Evolutionary conservation across 2,113 vertebrate species (phyloP).

Genomic region (Zootoca vivipara): DNA sequence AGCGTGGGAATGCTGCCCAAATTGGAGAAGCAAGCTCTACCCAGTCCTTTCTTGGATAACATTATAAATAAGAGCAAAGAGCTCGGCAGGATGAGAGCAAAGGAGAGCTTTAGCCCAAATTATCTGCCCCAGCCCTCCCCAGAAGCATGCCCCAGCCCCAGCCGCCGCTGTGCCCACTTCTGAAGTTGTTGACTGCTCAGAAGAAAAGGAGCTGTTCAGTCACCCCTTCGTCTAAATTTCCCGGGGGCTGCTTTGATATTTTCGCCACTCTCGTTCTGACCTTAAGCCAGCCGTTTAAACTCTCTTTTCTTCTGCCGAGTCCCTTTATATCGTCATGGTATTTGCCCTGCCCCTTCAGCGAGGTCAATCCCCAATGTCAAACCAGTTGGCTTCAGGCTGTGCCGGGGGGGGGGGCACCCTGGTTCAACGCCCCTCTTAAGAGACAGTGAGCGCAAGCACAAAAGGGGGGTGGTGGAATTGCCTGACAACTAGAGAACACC

Average conservation of each 20-base stretch:
- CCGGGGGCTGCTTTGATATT: neutral
- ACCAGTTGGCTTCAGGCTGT: slow-evolving; percentile 33
- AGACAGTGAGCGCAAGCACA: too few relatives aligned
- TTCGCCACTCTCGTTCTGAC: slow-evolving; percentile 19
- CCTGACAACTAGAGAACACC: neutral
- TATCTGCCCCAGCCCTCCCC: neutral
- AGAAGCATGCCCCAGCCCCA: neutral
- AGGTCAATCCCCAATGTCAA: slow-evolving; percentile 47
- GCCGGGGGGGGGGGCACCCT: neutral
- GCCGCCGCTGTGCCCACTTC: too few relatives aligned
- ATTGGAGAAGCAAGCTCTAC: neutral
- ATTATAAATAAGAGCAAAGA: slow-evolving; percentile 9
- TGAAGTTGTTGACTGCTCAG: neutral
- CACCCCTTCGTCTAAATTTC: neutral
- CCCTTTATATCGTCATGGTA: neutral
- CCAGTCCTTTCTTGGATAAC: neutral
- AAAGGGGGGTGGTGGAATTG: too few relatives aligned
- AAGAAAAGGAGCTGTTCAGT: slow-evolving; percentile 14
- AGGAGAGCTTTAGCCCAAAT: slow-evolving; percentile 6
- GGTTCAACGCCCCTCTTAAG: too few relatives aligned
- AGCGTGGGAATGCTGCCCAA: neutral
- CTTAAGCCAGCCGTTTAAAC: slow-evolving; percentile 27
- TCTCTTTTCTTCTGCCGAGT: neutral
- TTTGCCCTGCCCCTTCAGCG: neutral
- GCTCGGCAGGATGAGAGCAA: slow-evolving; percentile 1